These are phyloP conservation scores for Eretmocerus hayati DNA, from an alignment of 2,888 invertebrate genomes.

Conservation along the genomic window DNA sequence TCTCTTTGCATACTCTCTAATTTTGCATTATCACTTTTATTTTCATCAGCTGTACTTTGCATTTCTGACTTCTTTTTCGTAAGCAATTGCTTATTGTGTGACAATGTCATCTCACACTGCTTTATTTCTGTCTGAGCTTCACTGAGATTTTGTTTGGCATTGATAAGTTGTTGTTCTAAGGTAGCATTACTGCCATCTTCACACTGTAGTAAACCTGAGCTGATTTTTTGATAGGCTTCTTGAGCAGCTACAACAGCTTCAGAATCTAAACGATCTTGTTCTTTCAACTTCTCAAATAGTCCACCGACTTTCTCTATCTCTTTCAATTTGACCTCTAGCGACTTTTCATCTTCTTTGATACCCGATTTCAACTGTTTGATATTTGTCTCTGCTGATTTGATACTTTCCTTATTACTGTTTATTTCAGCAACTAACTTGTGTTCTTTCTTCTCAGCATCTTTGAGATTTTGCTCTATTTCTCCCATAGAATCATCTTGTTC, in stretches of 20 bases:
- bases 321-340: slow-evolving; percentile 55
- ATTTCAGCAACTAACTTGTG: slow-evolving; percentile 58
- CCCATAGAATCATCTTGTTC: slow-evolving; percentile 61
- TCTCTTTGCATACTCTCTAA: slow-evolving; percentile 55
- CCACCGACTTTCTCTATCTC: slow-evolving; percentile 57
- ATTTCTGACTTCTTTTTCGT: slow-evolving; percentile 61
- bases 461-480: slow-evolving; percentile 58
- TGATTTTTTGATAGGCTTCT: slow-evolving; percentile 74
- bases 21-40: slow-evolving; percentile 57
- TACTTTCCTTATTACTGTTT: slow-evolving; percentile 59
- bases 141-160: slow-evolving; percentile 68
- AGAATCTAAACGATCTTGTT: slow-evolving; percentile 60
- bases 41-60: slow-evolving; percentile 60
- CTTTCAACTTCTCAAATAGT: slow-evolving; percentile 62
- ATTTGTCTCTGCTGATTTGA: slow-evolving; percentile 63
- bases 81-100: slow-evolving; percentile 58
- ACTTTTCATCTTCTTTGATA: slow-evolving; percentile 60
- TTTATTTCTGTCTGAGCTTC: slow-evolving; percentile 73
- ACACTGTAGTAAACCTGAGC: slow-evolving; percentile 72
- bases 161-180: slow-evolving; percentile 82
- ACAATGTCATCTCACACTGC: slow-evolving; percentile 68
- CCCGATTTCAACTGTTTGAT: slow-evolving; percentile 61
- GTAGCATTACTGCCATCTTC: slow-evolving; percentile 75
- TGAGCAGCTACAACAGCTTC: slow-evolving; percentile 67
- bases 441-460: slow-evolving; percentile 59